A percentile compares a stretch with the other conserved stretches of the same genome.
Conservation (phyloP, 2,113 vertebrate genomes). For the Halichoerus grypus region DNA sequence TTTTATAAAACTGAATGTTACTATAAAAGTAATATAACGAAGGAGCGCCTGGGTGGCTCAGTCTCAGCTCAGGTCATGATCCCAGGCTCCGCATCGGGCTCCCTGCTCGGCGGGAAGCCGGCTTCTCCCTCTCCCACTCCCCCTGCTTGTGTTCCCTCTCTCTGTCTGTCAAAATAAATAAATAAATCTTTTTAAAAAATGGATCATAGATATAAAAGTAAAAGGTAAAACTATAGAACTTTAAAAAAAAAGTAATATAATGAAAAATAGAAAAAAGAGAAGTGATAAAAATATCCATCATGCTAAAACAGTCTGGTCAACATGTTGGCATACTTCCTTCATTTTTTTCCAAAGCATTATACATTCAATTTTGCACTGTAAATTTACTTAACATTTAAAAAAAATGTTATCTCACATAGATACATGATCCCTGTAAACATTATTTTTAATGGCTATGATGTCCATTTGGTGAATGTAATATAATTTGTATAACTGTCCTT, state of each 20-base stretch:
- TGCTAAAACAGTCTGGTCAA: not conserved
- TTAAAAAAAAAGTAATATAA: not conserved
- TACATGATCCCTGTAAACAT: not conserved
- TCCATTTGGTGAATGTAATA: not conserved
- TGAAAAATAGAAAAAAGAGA: not conserved
- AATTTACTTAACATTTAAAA: constrained; percentile 60
- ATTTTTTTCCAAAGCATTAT: not conserved
- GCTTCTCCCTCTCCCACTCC: too few species aligned
- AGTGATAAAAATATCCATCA: constrained; percentile 1
- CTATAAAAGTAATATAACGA: not conserved
- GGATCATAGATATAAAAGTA: too few species aligned
- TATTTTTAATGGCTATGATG: constrained; percentile 18
- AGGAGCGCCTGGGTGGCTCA: too few species aligned
- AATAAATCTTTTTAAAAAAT: too few species aligned
- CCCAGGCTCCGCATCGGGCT: too few species aligned
- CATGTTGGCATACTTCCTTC: not conserved
- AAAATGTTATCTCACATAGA: not conserved
- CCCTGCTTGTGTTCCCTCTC: too few species aligned
- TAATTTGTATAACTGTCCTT: not conserved
- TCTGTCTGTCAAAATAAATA: too few species aligned
- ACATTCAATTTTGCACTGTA: not conserved
- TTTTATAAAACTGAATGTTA: constrained; percentile 13
- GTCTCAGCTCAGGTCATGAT: too few species aligned
- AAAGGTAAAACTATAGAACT: too few species aligned
- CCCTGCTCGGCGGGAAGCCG: too few species aligned